These are phyloP conservation scores for Cataglyphis livida DNA, from an alignment of 2,888 invertebrate genomes.

Conservation along the genomic window DNA sequence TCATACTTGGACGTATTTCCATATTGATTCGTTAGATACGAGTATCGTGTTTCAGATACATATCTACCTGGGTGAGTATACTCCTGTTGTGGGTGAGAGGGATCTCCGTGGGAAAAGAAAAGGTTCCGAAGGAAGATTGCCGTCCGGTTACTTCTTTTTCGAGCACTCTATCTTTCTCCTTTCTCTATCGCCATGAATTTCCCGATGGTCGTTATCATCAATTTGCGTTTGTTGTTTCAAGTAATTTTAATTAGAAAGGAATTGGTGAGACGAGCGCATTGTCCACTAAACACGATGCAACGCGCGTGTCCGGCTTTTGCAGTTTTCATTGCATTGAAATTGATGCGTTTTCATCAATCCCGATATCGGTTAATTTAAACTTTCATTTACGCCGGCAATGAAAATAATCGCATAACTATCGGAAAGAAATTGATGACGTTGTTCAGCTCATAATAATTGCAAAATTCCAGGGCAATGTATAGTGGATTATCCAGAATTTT, in stretches of 20 bases:
- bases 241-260: conserved; percentile 42
- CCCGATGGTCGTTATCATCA: conserved; percentile 26
- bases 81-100: conserved; percentile 77
- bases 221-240: conserved; percentile 38
- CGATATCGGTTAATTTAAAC: conserved; percentile 50
- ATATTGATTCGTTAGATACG: conserved; percentile 81
- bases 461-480: conserved; percentile 36
- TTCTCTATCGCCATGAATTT: background rate
- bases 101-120: conserved; percentile 62
- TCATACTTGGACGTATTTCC: conserved; percentile 84
- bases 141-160: conserved; percentile 9
- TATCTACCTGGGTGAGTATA: conserved; percentile 70
- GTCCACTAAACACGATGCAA: background rate
- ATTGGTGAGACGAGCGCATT: conserved; percentile 5
- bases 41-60: conserved; percentile 59
- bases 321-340: conserved; percentile 12
- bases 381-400: conserved; percentile 23
- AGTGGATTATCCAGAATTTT: conserved; percentile 45
- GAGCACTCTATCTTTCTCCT: background rate
- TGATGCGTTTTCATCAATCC: conserved; percentile 43
- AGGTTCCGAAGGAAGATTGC: conserved; percentile 4
- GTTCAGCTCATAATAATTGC: conserved; percentile 22
- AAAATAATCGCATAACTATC: conserved; percentile 42
- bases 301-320: conserved; percentile 32
- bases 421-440: conserved; percentile 42